Percentiles rank a stretch among this genome's conserved stretches.
Evolutionary conservation across 2,888 invertebrate species (phyloP).

Genomic region (Rotaria socialis): DNA sequence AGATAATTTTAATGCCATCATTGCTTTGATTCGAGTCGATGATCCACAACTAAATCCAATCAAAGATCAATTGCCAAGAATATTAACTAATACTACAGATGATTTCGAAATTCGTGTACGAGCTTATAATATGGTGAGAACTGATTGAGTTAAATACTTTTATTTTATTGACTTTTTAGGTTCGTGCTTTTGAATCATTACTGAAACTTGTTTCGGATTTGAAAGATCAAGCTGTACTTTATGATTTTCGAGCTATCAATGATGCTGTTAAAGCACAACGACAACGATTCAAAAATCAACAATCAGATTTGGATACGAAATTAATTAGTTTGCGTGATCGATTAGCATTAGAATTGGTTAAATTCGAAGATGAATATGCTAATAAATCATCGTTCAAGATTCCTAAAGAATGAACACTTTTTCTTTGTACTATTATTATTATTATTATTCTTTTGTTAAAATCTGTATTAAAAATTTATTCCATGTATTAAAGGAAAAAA

Average conservation of each 20-base stretch:
- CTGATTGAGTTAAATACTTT: too few species aligned
- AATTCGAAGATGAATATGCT: constrained; percentile 32
- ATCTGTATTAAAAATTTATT: neutral
- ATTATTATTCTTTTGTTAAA: neutral
- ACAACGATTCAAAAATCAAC: constrained; percentile 35
- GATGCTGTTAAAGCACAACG: neutral
- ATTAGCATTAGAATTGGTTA: neutral
- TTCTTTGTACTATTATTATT: neutral
- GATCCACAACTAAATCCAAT: neutral
- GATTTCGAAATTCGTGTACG: constrained; percentile 25
- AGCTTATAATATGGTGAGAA: constrained; percentile 5
- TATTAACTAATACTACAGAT: constrained; percentile 34
- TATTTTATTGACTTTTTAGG: neutral
- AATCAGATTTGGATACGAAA: constrained; percentile 32
- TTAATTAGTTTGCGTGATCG: constrained; percentile 14
- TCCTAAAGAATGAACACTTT: neutral
- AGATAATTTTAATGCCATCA: constrained; percentile 8
- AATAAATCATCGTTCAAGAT: neutral
- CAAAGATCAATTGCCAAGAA: constrained; percentile 8
- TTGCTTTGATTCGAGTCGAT: neutral
- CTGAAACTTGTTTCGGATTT: constrained; percentile 1
- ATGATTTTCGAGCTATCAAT: constrained; percentile 31
- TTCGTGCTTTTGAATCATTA: constrained; percentile 28
- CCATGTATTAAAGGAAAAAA: too few species aligned
- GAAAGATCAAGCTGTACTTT: constrained; percentile 20